Percentiles rank a stretch among this genome's conserved stretches.
Evolutionary conservation across 2,113 vertebrate genomes (phyloP).

Genomic region (Spea multiplicata): DNA sequence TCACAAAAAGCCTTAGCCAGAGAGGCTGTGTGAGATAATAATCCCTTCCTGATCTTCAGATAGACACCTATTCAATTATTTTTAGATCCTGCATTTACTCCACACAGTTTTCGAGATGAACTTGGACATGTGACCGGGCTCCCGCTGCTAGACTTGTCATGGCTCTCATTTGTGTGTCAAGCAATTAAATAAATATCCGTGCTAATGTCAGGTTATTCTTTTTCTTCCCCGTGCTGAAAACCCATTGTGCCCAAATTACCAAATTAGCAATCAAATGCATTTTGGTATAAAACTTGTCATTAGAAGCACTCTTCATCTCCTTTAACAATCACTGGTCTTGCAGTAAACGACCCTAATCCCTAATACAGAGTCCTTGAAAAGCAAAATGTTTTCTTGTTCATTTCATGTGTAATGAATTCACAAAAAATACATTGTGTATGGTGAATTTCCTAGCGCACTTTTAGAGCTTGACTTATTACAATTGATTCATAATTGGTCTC

Average conservation of each 20-base stretch:
- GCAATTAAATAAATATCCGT: slow-evolving; percentile 21
- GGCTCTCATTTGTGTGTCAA: slow-evolving; percentile 4
- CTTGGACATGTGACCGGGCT: neutral
- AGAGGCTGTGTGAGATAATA: slow-evolving; percentile 25
- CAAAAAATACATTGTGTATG: neutral
- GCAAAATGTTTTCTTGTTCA: neutral
- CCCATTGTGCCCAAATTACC: neutral
- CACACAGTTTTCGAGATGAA: neutral
- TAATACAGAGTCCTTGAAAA: neutral
- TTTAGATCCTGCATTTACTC: neutral
- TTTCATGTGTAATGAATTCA: slow-evolving; percentile 10
- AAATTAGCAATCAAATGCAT: slow-evolving; percentile 15
- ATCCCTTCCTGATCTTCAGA: slow-evolving; percentile 15
- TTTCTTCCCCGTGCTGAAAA: neutral
- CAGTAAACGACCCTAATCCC: neutral
- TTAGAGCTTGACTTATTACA: slow-evolving; percentile 7
- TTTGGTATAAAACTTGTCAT: slow-evolving; percentile 18
- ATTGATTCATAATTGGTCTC: slow-evolving; percentile 15
- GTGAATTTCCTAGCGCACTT: neutral
- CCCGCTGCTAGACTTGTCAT: slow-evolving; percentile 25
- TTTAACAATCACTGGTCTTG: neutral
- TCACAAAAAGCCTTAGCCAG: neutral
- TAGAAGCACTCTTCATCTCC: neutral
- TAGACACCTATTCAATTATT: slow-evolving; percentile 32
- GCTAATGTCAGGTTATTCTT: slow-evolving; percentile 1